Evolutionary conservation across 2,888 invertebrate species (phyloP).

Genomic region (Lathronympha strigana): DNA sequence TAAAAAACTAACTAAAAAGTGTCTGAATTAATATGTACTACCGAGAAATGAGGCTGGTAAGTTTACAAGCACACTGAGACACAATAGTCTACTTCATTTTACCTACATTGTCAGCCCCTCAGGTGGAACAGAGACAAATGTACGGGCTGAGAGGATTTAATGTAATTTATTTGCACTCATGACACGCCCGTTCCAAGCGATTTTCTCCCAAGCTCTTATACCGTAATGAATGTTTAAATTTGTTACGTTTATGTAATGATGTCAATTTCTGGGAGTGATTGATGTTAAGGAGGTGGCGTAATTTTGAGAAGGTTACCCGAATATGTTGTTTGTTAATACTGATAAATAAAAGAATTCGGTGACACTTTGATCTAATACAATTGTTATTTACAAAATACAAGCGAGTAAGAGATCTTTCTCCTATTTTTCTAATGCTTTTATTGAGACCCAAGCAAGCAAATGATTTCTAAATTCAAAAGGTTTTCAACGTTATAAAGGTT

Average conservation of each 20-base stretch:
- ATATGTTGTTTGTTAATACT: too few relatives aligned
- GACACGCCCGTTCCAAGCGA: slow-evolving; percentile 71
- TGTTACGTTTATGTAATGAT: slow-evolving; percentile 38
- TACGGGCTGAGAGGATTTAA: slow-evolving; percentile 71
- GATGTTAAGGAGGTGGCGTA: slow-evolving; percentile 7
- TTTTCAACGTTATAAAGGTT: too few relatives aligned
- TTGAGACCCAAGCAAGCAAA: too few relatives aligned
- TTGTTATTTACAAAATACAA: too few relatives aligned
- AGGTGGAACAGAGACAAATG: slow-evolving; percentile 64
- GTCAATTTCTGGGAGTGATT: slow-evolving; percentile 28
- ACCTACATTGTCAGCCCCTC: slow-evolving; percentile 47
- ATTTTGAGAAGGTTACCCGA: background rate
- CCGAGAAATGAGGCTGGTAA: background rate
- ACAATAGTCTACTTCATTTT: background rate
- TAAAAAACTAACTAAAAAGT: background rate
- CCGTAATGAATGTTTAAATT: slow-evolving; percentile 37
- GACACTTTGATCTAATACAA: too few relatives aligned
- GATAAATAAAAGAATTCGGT: too few relatives aligned
- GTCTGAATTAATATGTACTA: background rate
- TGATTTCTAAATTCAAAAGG: too few relatives aligned
- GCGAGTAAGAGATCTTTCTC: too few relatives aligned
- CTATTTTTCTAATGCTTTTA: too few relatives aligned
- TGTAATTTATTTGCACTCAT: slow-evolving; percentile 76
- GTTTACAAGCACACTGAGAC: background rate
- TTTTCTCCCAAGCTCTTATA: slow-evolving; percentile 59